These are phyloP conservation scores for Neogale vison DNA, from an alignment of 2,113 vertebrate species.

Conservation along the genomic window DNA sequence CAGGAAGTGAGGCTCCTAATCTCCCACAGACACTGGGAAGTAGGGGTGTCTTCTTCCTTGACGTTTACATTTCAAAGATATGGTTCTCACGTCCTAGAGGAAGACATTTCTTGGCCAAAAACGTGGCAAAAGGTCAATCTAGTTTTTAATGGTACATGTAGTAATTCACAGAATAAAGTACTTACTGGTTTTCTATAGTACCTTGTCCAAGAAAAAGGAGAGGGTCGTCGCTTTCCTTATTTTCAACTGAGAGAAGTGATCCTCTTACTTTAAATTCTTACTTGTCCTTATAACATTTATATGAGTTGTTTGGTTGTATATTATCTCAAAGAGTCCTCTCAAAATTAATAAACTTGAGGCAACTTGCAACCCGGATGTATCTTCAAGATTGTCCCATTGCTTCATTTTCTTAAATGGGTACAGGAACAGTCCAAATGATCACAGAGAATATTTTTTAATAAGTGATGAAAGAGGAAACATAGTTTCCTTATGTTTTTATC, in stretches of 20 bases:
- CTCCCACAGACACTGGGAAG: background rate
- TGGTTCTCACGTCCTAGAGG: background rate
- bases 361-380: background rate
- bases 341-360: background rate
- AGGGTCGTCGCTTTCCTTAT: background rate
- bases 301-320: background rate
- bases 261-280: background rate
- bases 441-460: background rate
- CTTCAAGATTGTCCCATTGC: background rate
- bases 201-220: background rate
- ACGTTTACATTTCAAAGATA: background rate
- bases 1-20: background rate
- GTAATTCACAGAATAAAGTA: background rate
- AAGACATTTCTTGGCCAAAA: background rate
- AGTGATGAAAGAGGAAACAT: slow-evolving; percentile 7
- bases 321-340: background rate
- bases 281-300: background rate
- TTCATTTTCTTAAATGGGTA: background rate
- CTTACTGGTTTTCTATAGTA: background rate
- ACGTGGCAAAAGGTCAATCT: background rate
- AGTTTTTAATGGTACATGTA: background rate
- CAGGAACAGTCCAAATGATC: background rate
- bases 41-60: background rate
- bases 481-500: background rate
- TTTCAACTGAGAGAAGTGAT: background rate